phyloP scores from a whole-genome alignment of 1,140 invertebrate species.

The Drosophila kanapiae region DNA sequence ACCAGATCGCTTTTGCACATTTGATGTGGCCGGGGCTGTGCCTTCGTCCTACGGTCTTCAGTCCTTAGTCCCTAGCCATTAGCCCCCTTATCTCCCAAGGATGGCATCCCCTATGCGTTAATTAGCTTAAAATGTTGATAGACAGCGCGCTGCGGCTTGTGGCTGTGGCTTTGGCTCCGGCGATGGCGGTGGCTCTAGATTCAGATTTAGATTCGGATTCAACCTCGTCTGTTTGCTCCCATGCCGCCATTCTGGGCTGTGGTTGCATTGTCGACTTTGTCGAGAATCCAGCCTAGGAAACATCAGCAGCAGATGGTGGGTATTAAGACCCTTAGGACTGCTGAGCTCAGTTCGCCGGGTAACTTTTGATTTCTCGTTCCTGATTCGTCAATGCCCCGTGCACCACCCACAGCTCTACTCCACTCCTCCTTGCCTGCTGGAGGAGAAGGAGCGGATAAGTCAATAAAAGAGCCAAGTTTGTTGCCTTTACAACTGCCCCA shows the following conservation, averaged over 20 bases:
- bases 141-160: slow-evolving; percentile 47
- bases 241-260: neutral
- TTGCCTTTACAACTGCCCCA: neutral
- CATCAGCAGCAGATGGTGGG: neutral
- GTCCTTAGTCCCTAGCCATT: neutral
- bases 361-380: slow-evolving; percentile 16
- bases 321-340: slow-evolving; percentile 3
- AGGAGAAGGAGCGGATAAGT: slow-evolving; percentile 2
- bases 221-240: slow-evolving; percentile 3
- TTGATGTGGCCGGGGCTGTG: slow-evolving; percentile 25
- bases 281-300: neutral
- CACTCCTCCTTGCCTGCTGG: neutral
- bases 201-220: slow-evolving; percentile 14
- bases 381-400: slow-evolving; percentile 8
- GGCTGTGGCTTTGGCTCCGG: slow-evolving; percentile 19
- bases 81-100: neutral
- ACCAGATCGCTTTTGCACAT: slow-evolving; percentile 16
- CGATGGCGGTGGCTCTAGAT: neutral
- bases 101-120: slow-evolving; percentile 26
- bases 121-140: slow-evolving; percentile 65
- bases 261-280: slow-evolving; percentile 12
- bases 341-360: neutral
- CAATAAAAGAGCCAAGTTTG: slow-evolving; percentile 21
- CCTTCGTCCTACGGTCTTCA: neutral
- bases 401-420: neutral